Conservation (phyloP, 1,140 invertebrate species). For the Chironomus striatipennis region DNA sequence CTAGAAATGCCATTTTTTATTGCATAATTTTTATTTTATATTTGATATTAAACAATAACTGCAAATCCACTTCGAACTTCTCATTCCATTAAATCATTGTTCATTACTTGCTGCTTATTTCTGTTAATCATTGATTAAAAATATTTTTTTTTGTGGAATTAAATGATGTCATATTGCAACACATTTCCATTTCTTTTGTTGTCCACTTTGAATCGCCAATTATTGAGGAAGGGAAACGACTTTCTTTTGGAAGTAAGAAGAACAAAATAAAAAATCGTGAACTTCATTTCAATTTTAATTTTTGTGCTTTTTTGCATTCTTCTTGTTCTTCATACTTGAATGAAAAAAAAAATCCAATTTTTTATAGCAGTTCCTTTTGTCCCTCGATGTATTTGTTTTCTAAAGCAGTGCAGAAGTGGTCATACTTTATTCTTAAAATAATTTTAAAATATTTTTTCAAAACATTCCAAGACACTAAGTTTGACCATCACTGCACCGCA, state of each 20-base stretch:
- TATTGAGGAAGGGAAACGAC: background rate
- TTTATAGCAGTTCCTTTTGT: too few species aligned
- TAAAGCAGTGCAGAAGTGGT: too few species aligned
- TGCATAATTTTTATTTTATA: background rate
- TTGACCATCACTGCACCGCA: too few species aligned
- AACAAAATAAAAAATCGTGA: background rate
- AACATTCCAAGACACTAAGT: too few species aligned
- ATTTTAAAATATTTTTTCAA: too few species aligned
- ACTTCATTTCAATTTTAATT: conserved; percentile 14
- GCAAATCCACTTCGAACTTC: background rate
- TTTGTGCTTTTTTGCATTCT: background rate
- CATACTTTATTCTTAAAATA: too few species aligned
- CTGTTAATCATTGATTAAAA: background rate
- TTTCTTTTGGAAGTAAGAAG: background rate
- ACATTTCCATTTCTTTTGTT: background rate
- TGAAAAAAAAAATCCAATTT: too few species aligned
- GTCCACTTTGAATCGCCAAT: background rate
- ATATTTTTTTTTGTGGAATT: background rate
- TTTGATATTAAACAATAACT: background rate
- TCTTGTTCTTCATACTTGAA: background rate
- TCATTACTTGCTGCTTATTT: background rate
- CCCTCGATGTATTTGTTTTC: too few species aligned
- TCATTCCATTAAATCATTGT: background rate
- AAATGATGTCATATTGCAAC: background rate
- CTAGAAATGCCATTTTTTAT: background rate